Evolutionary conservation across 2,797 vertebrate genomes (phyloP), one percentile per base, ranked within the genome.

Genomic region (Chanos chanos): DNA sequence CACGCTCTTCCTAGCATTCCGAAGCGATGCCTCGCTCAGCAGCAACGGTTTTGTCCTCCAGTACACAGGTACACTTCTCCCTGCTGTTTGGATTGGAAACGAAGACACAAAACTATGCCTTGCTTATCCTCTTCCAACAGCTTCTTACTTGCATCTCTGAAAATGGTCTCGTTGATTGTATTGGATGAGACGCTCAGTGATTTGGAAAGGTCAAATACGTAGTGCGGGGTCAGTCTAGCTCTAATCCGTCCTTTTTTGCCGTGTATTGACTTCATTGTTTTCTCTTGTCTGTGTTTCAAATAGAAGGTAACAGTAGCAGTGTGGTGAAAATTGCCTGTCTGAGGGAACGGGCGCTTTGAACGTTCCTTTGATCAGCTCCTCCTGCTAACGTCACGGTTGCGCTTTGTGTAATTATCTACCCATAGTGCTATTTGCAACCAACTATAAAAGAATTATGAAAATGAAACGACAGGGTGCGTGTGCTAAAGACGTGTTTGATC

Each of bases 21-120:
- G 96, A 24, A 99, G 97, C 0, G 97, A 99, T 0, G 96, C 96
- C 0, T 98, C 96, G 0, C 94, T 99, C 78, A 99, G 96, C 90
- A 97, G 93, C 63, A 87, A 88, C 0, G 97, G 97, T 62, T 99
- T 99, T 7, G 89, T 95, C 62, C 92, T 99, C 24, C 92, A 98
- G 73, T 99, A 97, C 85, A 92, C 92, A 76, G 97, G 97, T 99
- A 76, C 25, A 4, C 31, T 10, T 1, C 22, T 12, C n/a, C 13
- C 24, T 22, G 3, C 6, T 7, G 8, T 9, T 30, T n/a, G 8
- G 1, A n/a, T n/a, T n/a, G n/a, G n/a, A n/a, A n/a, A n/a, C n/a
- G n/a, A n/a, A n/a, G n/a, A n/a, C n/a, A n/a, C n/a, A n/a, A n/a
- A n/a, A n/a, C n/a, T n/a, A n/a, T n/a, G n/a, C n/a, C n/a, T n/a